phyloP scores from a whole-genome alignment of 2,113 vertebrate species.

The Urocitellus parryii region DNA sequence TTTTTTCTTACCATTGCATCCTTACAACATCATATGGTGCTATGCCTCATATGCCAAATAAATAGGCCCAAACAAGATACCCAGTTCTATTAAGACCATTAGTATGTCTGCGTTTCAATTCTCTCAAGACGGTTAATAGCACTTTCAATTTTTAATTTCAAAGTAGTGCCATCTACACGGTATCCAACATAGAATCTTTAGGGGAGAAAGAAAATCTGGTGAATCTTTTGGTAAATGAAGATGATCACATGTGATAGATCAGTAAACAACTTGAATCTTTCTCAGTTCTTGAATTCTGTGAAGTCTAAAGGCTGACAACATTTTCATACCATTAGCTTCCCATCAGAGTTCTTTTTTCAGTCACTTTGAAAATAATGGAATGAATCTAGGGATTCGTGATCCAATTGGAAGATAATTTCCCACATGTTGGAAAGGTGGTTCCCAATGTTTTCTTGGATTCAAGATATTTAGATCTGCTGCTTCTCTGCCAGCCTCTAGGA shows the following conservation, averaged over 20 bases:
- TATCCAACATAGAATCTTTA: neutral
- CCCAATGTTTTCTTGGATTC: neutral
- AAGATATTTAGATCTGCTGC: neutral
- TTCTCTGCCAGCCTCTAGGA: neutral
- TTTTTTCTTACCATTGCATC: too few species aligned
- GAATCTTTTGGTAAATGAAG: neutral
- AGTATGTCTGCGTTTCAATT: neutral
- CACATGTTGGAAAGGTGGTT: neutral
- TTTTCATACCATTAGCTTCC: neutral
- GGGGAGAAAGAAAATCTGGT: neutral
- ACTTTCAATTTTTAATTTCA: neutral
- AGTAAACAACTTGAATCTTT: neutral
- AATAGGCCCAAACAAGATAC: neutral
- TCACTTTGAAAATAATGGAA: neutral
- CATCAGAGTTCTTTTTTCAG: neutral
- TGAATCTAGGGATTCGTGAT: neutral
- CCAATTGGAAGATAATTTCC: neutral
- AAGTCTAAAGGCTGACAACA: neutral
- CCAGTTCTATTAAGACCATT: neutral
- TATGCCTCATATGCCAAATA: neutral
- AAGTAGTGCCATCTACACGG: neutral
- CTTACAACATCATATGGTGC: neutral
- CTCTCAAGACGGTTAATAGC: neutral
- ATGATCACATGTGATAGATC: neutral
- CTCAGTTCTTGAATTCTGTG: neutral